Evolutionary conservation across 2,888 invertebrate genomes (phyloP), one percentile per base, ranked within the genome.

Genomic region (Gonocerus acuteangulatus): DNA sequence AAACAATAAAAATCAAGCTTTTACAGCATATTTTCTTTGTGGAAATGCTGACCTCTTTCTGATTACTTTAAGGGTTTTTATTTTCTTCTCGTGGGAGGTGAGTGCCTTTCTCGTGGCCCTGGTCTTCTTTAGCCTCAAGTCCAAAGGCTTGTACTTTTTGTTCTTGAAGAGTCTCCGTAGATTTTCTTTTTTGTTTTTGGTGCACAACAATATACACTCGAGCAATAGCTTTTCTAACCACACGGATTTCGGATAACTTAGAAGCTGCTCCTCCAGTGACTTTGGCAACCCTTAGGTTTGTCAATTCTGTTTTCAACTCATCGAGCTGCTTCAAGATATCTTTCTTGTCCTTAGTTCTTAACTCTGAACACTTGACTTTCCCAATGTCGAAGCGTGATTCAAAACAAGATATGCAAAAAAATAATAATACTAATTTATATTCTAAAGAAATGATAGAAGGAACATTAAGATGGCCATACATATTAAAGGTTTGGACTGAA

Each of bases 211-310:
- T 99, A 76, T 94, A 87, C 58, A 97, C 95, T 70, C 97, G 85
- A 48, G 97, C 96, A 71, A 99, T 95, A 11, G 96, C 95, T 80
- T 99, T 99, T 66, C 97, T 84, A 2, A 99, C 95, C 22, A 96
- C 94, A 67, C 95, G 92, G 72, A 97, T 97, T 79, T 99, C 99
- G 9, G 95, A 95, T 36, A 99, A 81, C 75, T 99, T 99, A 0
- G 96, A 95, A 19, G 97, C 95, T 65, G 96, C 95, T 72, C 97
- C 99, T 66, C 97, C 99, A 59, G 99, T 99, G 27, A 96, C 95
- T 80, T 96, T 96, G 13, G 95, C 91, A 64, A 96, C 97, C 69
- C 97, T 82, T 68, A 99, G 83, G 72, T 85, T 89, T 48, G 94
- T 92, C 65, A 99, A 81, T 77, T 99, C 99, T 63, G 89, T 94